Percentiles rank a stretch among this genome's conserved stretches.
phyloP scores from a whole-genome alignment of 2,113 vertebrate species.

The Patagioenas fasciata region DNA sequence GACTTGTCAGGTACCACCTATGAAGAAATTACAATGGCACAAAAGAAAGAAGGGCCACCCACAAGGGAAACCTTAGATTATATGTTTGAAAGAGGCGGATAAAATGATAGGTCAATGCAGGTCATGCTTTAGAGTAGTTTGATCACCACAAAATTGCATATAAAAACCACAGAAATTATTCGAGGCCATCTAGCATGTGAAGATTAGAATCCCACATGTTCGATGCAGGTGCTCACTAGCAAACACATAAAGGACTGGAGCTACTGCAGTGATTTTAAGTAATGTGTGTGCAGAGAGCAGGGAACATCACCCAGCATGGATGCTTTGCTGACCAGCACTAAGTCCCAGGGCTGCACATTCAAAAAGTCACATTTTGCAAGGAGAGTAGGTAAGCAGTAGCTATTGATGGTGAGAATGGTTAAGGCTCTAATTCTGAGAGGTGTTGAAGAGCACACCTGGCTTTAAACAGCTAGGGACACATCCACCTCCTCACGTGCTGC shows the following conservation, averaged over 20 bases:
- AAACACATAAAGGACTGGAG: neutral
- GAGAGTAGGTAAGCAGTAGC: neutral
- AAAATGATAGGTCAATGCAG: neutral
- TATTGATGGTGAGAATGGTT: neutral
- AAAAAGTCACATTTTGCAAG: neutral
- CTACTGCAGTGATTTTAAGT: neutral
- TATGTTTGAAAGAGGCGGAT: neutral
- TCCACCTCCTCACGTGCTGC: neutral
- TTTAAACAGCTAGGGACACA: neutral
- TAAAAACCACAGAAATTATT: constrained; percentile 45
- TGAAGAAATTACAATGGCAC: constrained; percentile 65
- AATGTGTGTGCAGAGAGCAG: neutral
- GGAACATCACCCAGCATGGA: neutral
- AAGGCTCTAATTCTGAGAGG: neutral
- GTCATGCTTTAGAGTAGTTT: constrained; percentile 16
- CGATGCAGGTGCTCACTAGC: neutral
- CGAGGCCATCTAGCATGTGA: neutral
- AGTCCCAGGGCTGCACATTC: neutral
- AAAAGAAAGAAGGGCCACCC: constrained; percentile 65
- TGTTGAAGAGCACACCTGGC: neutral
- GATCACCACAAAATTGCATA: constrained; percentile 30
- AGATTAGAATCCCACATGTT: constrained; percentile 15
- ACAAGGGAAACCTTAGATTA: constrained; percentile 54
- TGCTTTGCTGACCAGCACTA: neutral
- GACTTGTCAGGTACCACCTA: constrained; percentile 77